Base-by-base conservation (phyloP, 2,888 invertebrate species). In the Ellobium chinense region DNA sequence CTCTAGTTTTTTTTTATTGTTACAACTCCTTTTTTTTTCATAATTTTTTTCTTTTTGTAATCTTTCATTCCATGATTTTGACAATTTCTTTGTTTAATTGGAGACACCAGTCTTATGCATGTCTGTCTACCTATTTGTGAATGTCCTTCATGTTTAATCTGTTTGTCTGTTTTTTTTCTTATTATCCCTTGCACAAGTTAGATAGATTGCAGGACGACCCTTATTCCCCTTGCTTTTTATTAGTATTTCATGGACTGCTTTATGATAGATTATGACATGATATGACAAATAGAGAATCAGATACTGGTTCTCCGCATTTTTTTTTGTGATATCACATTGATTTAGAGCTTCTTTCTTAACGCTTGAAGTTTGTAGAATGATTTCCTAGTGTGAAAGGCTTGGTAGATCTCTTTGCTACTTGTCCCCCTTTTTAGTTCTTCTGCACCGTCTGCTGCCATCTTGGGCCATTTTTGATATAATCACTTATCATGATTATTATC, bases 81-180 rank as follows among this genome's bases (percentile, higher is more conserved):
- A 54, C 21, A 39, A n/a, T 34, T 2, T n/a, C 34, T n/a, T 7
- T 58, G 9, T 58, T 34, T 5, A 24, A 60, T 21, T 58, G 76
- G 76, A 76, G 76, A 76, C 76, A 76, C 76, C 76, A 76, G 65
- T 76, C 76, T 76, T 76, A 76, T 76, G 76, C 76, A 76, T 76
- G 76, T 74, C 31, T 24, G 3, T 66, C 76, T 66, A 75, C 75
- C 39, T 31, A 66, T 54, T 31, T 76, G 24, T 76, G 36, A 27
- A 63, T 56, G 65, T 76, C 37, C 54, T 76, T 29, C 62, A 63
- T n/a, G 62, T 37, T 63, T 63, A 63, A 63, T 62, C 46, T 37
- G 63, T 74, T 3, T 63, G 3, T 37, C 31, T 73, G 36, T 60
- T n/a, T 60, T 60, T 60, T 18, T 12, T 27, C 9, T 31, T 54